Percentiles rank a stretch among this genome's conserved stretches.
These are phyloP conservation scores for Idaea biselata DNA, from an alignment of 2,888 invertebrate genomes.

Conservation along the genomic window DNA sequence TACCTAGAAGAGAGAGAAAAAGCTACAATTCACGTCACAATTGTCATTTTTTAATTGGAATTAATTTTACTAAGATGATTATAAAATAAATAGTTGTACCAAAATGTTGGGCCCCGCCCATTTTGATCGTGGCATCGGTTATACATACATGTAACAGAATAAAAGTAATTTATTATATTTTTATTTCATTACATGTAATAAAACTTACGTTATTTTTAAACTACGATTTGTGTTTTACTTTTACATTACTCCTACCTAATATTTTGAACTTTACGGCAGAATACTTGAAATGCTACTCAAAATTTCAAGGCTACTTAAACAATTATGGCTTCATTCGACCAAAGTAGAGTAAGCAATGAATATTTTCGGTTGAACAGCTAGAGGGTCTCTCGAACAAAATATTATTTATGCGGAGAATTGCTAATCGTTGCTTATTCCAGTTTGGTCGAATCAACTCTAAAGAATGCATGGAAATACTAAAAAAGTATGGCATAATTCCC, in stretches of 20 bases:
- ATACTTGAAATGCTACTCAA: no score
- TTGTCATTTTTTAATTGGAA: conserved; percentile 35
- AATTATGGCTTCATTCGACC: no score
- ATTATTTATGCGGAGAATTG: no score
- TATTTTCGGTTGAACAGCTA: no score
- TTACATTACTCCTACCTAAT: conserved; percentile 22
- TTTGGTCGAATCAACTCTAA: no score
- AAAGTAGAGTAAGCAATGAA: no score
- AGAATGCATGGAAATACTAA: no score
- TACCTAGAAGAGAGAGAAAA: background rate
- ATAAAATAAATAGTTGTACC: conserved; percentile 34
- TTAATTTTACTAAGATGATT: conserved; percentile 33
- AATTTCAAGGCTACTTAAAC: background rate
- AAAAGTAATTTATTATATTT: conserved; percentile 73
- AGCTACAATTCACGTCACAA: conserved; percentile 34
- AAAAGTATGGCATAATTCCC: no score
- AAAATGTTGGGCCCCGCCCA: conserved; percentile 35
- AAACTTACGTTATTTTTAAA: conserved; percentile 80
- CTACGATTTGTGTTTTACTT: conserved; percentile 53
- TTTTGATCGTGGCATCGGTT: conserved; percentile 43
- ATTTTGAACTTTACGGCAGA: no score
- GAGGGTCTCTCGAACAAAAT: no score
- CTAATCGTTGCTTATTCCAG: no score
- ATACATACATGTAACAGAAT: conserved; percentile 62
- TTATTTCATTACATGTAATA: conserved; percentile 80